Percentiles rank a stretch among this genome's conserved stretches.
Conservation (phyloP, 1,140 invertebrate genomes). For the Chironomus striatipennis region DNA sequence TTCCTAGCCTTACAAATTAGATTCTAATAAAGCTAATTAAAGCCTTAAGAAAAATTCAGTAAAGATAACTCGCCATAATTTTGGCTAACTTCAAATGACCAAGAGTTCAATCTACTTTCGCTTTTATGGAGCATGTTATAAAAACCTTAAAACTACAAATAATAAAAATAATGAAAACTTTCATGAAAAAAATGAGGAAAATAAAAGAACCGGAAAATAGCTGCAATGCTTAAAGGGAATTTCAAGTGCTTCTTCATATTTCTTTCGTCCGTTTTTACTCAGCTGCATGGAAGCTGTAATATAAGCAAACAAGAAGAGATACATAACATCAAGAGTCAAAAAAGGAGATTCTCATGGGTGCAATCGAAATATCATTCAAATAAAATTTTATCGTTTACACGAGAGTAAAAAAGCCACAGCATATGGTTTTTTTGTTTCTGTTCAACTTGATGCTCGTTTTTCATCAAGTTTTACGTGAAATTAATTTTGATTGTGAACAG, state of each 20-base stretch:
- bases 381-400: not conserved
- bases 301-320: not conserved
- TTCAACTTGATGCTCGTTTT: no score
- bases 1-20: no score
- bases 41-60: no score
- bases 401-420: no score
- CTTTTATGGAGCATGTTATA: no score
- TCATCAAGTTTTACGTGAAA: not conserved
- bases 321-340: not conserved
- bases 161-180: no score
- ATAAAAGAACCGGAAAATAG: not conserved
- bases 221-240: slow-evolving; percentile 11
- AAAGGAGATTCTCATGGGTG: not conserved
- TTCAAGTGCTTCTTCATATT: not conserved
- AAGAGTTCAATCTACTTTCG: no score
- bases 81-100: no score
- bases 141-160: no score
- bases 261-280: not conserved
- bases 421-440: not conserved
- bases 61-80: no score
- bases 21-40: no score
- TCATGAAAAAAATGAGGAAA: no score
- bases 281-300: not conserved
- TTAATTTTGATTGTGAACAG: not conserved
- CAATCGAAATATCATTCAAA: slow-evolving; percentile 19